Percentiles rank a stretch among this genome's conserved stretches.
Evolutionary conservation across 2,888 invertebrate species (phyloP).

Genomic region (Phalera bucephala): DNA sequence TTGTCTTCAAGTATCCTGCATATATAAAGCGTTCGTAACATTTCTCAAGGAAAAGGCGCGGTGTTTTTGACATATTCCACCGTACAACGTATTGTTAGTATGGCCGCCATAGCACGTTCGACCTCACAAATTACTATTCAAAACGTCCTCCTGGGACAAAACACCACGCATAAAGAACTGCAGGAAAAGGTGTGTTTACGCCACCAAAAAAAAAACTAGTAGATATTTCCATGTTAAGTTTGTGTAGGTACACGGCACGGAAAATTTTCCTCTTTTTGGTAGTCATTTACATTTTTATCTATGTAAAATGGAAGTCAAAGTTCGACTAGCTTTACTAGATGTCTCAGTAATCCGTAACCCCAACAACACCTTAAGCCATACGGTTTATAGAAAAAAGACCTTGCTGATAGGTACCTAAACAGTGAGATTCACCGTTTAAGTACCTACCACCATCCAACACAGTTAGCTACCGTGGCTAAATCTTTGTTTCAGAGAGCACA

Average conservation of each 20-base stretch:
- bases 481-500: too few relatives aligned
- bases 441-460: too few relatives aligned
- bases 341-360: too few relatives aligned
- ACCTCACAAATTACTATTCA: constrained; percentile 23
- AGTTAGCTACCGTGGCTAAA: too few relatives aligned
- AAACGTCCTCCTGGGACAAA: constrained; percentile 8
- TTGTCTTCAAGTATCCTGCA: too few relatives aligned
- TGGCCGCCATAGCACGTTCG: constrained; percentile 5
- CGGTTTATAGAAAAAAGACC: too few relatives aligned
- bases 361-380: too few relatives aligned
- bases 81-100: constrained; percentile 8
- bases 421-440: too few relatives aligned
- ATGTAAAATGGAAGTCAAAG: constrained; percentile 5
- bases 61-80: constrained; percentile 8
- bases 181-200: background rate
- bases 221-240: background rate
- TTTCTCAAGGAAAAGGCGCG: constrained; percentile 3
- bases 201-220: background rate
- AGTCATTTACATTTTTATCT: background rate
- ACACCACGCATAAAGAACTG: constrained; percentile 9
- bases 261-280: background rate
- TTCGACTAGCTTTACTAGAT: too few relatives aligned
- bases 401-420: too few relatives aligned
- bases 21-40: too few relatives aligned
- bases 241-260: background rate